Base-by-base conservation (phyloP, 1,140 invertebrate species). In the Pemphigus obesinymphae region DNA sequence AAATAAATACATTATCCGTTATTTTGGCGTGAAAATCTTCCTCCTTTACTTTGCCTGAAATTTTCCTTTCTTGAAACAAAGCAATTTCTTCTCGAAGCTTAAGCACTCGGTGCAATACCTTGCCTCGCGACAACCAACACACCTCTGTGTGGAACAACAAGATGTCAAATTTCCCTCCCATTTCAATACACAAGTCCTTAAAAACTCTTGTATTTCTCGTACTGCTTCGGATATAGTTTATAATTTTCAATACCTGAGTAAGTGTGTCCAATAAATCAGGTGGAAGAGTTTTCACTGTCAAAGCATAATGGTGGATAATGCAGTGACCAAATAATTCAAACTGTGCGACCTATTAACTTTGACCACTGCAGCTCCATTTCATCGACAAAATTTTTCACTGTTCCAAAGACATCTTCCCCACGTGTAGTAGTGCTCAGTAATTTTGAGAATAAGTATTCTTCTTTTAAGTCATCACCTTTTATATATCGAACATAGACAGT, bases 371-470 rank as follows among this genome's bases (percentile, higher is more conserved):
- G 61, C 29, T n/a, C 13, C 1, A 17, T 66, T 66, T 66, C 31
- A 66, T 66, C 61, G 17, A 66, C 13, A 66, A 34, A 31, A 31
- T 31, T 34, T 63, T 63, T 63, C 58, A 63, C 29, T 37, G 17
- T 66, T 20, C 20, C 20, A 66, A 66, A 66, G 20, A 83, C 55
- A 82, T 83, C 75, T 34, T 66, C 75, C 0, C 26, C 82, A 2
- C 31, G 31, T 43, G 76, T 81, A 34, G 76, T 83, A 34, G 75
- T 83, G 15, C 40, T 55, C 23, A 75, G 50, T 70, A 34, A 61
- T 70, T 70, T 37, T 50, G 48, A 72, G 37, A 75, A 75, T 55
- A 53, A 58, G 48, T 61, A 82, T 83, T 83, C 68, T 43, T 83
- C 61, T 68, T 68, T 68, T 68, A 68, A 40, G 20, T 66, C 61